Base-by-base conservation (phyloP, 2,888 invertebrate species). In the Sminthurides aquaticus region DNA sequence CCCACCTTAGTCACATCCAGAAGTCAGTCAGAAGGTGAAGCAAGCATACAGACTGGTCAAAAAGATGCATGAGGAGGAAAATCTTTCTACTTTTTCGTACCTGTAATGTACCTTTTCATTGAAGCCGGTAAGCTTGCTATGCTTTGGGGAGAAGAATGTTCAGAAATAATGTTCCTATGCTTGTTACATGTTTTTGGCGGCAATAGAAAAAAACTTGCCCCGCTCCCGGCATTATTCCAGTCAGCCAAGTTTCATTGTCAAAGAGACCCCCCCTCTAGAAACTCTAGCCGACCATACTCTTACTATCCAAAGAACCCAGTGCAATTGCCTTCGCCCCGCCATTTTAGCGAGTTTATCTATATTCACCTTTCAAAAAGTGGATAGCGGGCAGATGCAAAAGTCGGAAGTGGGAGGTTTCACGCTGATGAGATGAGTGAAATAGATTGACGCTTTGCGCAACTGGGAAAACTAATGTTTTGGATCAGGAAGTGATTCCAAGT, bases 161-260 rank as follows among this genome's bases (percentile, higher is more conserved):
- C 43, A 34, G 43, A 15, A 5, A 15, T 11, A 5, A 15, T 34
- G 43, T 15, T 11, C 43, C 15, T 15, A 34, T n/a, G 43, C 5
- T 34, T 5, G 43, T 34, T 34, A 15, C 43, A 34, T 34, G 8
- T 34, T 34, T 34, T 34, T 34, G 43, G 43, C 43, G 63, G 58
- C 63, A 28, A 58, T 60, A 60, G 43, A 63, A 43, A 62, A 68
- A 66, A 66, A 66, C 59, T 68, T 61, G 66, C 24, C 60, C 63
- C 57, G 60, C 67, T 67, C 65, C 62, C 49, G 67, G 65, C 66
- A 57, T 20, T 59, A 60, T 57, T 60, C 60, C 52, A 52, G 54
- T n/a, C 5, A 34, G n/a, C n/a, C 43, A 15, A 34, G 8, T 34
- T 15, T 15, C 43, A 34, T 34, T 34, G 15, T 15, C 43, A n/a